A percentile compares a stretch with the other conserved stretches of the same genome.
These are phyloP conservation scores for Lasioglossum calceatum DNA, from an alignment of 2,888 invertebrate genomes.

Conservation along the genomic window DNA sequence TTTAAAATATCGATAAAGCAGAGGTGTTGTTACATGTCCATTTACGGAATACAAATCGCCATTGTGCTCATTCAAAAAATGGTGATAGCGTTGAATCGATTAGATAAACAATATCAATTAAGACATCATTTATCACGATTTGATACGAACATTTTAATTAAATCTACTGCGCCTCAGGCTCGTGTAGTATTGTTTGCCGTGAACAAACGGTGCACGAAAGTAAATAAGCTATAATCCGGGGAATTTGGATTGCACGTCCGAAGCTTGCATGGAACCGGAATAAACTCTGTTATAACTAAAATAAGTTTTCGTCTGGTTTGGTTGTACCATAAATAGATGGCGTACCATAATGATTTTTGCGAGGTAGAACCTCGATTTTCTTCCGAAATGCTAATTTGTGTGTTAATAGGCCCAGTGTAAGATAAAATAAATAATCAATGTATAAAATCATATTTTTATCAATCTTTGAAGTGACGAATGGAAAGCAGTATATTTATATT, in stretches of 20 bases:
- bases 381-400: neutral
- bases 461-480: too few species aligned
- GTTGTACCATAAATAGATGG: neutral
- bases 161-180: neutral
- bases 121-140: neutral
- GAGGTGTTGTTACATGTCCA: neutral
- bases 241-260: slow-evolving; percentile 19
- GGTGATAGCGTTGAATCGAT: neutral
- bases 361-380: neutral
- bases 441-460: too few species aligned
- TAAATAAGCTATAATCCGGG: slow-evolving; percentile 25
- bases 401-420: too few species aligned
- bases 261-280: neutral
- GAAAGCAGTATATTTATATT: too few species aligned
- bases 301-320: neutral
- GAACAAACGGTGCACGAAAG: slow-evolving; percentile 20
- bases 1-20: neutral
- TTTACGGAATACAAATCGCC: neutral
- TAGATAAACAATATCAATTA: neutral
- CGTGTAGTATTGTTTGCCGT: slow-evolving; percentile 7
- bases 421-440: too few species aligned
- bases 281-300: neutral
- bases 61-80: neutral
- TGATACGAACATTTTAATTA: neutral
- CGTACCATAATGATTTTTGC: neutral